Base-by-base conservation (phyloP, 2,797 vertebrate genomes). In the Diceros bicornis region DNA sequence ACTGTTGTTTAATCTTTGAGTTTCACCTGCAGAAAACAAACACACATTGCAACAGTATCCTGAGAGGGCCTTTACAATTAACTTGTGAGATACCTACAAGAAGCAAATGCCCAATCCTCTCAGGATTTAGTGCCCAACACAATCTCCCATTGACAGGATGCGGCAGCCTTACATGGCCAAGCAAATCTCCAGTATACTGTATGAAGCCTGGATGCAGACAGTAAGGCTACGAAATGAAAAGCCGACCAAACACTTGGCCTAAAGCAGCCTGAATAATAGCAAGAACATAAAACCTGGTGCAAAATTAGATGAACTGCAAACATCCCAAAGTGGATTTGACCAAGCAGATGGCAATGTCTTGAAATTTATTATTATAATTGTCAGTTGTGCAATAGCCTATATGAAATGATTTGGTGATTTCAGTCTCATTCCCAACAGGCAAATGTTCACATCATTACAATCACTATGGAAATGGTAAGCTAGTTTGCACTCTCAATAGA, bases 391-490 rank as follows among this genome's bases (percentile, higher is more conserved):
- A 96, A 68, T 61, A 89, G 66, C 62, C 69, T 92, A 81, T 66
- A 66, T 77, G 75, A 97, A 97, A 93, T 90, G 61, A 96, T 88
- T 89, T 96, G 72, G 47, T 88, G 72, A 95, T 97, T 96, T 96
- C 64, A 92, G 68, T 88, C 52, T 96, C 66, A 83, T 87, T 96
- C 87, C 74, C 93, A 94, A 62, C 8, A 21, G 74, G 74, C 52
- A 96, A 74, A 90, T 87, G 34, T 82, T 90, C 71, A 92, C 74
- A 97, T 97, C 79, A 85, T 88, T 93, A 94, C 47, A 97, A 92
- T 91, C 59, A 85, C 6, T 96, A 68, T 96, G 77, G 78, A 94
- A 97, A 97, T 9, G 4, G 61, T 84, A 94, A 79, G 52, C 57
- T 92, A 95, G 93, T 79, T 97, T 95, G 69, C 14, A 74, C 57